Percentiles rank a stretch among this genome's conserved stretches.
Evolutionary conservation across 2,113 vertebrate species (phyloP).

Genomic region (Macquaria ambigua): DNA sequence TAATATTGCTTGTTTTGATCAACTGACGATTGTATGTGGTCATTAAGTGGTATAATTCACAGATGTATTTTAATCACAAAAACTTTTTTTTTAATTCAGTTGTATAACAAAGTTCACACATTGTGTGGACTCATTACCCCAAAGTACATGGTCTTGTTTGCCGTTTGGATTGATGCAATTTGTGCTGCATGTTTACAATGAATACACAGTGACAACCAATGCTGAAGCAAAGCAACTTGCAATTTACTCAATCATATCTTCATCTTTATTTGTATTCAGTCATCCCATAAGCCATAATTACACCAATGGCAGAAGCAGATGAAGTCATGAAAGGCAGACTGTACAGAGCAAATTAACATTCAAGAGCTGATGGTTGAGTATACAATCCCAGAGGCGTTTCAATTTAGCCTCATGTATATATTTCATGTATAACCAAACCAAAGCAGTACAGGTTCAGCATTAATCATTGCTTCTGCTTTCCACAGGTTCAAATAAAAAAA

Average conservation of each 20-base stretch:
- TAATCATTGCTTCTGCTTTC: conserved; percentile 55
- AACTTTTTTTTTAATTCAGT: not conserved
- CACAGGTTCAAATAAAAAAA: conserved; percentile 40
- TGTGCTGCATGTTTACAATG: not conserved
- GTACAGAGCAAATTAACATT: conserved; percentile 67
- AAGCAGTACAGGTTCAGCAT: conserved; percentile 39
- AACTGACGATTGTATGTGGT: not conserved
- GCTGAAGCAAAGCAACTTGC: conserved; percentile 14
- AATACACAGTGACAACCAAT: conserved; percentile 21
- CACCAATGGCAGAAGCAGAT: conserved; percentile 39
- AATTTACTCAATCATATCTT: conserved; percentile 41
- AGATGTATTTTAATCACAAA: not conserved
- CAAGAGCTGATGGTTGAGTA: conserved; percentile 57
- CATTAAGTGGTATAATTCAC: not conserved
- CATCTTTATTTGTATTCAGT: conserved; percentile 52
- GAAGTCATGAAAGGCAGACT: conserved; percentile 51
- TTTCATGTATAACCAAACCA: conserved; percentile 54
- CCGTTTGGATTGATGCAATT: conserved; percentile 32
- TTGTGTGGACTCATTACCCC: not conserved
- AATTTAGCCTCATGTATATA: conserved; percentile 64
- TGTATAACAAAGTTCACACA: not conserved
- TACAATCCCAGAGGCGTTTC: conserved; percentile 65
- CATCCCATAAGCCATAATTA: conserved; percentile 43
- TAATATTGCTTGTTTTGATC: not conserved
- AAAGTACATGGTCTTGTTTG: not conserved